A percentile compares a stretch with the other conserved stretches of the same genome.
Evolutionary conservation across 2,113 vertebrate species (phyloP).

Genomic region (Macquaria ambigua): DNA sequence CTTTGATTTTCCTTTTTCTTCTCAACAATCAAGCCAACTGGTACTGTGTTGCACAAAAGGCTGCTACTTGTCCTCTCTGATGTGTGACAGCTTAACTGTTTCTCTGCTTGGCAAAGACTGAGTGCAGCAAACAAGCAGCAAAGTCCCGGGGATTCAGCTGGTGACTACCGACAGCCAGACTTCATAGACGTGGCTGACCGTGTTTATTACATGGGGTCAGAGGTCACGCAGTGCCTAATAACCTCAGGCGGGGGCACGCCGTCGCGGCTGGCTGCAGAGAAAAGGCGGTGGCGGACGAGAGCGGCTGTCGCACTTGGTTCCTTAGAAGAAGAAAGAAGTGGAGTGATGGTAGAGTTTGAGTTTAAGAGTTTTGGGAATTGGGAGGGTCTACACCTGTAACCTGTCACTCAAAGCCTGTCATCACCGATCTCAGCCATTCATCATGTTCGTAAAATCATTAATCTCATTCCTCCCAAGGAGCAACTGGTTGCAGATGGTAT

Average conservation of each 20-base stretch:
- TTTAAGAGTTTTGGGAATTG: conserved; percentile 65
- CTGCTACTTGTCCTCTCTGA: conserved; percentile 78
- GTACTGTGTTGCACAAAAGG: conserved; percentile 64
- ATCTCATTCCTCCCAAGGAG: conserved; percentile 77
- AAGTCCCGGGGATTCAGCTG: conserved; percentile 77
- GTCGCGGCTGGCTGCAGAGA: conserved; percentile 64
- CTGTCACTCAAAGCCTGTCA: conserved; percentile 85
- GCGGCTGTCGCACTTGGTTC: conserved; percentile 69
- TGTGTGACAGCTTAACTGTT: conserved; percentile 85
- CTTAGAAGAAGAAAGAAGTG: conserved; percentile 42
- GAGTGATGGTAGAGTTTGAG: conserved; percentile 31
- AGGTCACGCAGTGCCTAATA: conserved; percentile 78
- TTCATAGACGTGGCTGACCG: conserved; percentile 75
- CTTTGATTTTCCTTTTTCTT: conserved; percentile 76
- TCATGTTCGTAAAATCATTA: conserved; percentile 85
- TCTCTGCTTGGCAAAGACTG: conserved; percentile 68
- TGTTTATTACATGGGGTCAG: conserved; percentile 83
- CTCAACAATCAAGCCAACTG: conserved; percentile 80
- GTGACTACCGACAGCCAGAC: conserved; percentile 74
- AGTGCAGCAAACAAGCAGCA: conserved; percentile 80
- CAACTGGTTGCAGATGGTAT: conserved; percentile 77
- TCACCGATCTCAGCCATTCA: conserved; percentile 80
- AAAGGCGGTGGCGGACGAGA: conserved; percentile 46
- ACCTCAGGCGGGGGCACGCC: conserved; percentile 58
- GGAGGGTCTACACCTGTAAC: conserved; percentile 82